Base-by-base conservation (phyloP, 2,888 invertebrate species). In the Baronia brevicornis region DNA sequence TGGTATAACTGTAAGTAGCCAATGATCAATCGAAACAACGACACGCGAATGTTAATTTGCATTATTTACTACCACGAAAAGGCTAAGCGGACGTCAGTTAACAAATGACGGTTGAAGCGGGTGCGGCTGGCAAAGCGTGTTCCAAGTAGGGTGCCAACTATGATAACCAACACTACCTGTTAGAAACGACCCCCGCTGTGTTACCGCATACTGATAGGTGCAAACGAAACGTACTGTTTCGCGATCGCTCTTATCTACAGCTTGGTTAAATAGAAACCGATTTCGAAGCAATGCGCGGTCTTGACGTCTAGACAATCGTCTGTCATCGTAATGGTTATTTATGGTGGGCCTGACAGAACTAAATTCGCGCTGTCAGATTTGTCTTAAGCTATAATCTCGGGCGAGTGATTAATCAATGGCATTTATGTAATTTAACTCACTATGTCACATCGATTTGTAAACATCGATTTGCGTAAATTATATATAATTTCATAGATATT, bases 161-260 rank as follows among this genome's bases (percentile, higher is more conserved):
- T 35, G 26, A 41, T 36, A 31, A 15, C 8, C 29, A 18, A 28
- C 10, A 26, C 30, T 38, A 39, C 28, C 32, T 29, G 41, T 38
- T 29, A 19, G 11, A 21, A 7, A 6, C 12, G 33, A 14, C 35
- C 23, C 44, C 41, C 34, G 44, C 41, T 38, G 39, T n/a, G 41
- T 24, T 26, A 26, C 40, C 35, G 41, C 37, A 44, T 45, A 44
- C 36, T 41, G 40, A 46, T 44, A 30, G 31, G 11, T 23, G 26
- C 14, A 29, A 41, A 41, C 35, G 29, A 30, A 41, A 36, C 42
- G n/a, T 27, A 13, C 37, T 38, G 36, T 39, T 29, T 37, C 23
- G 14, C 18, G 29, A 38, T 29, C 18, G n/a, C 22, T 13, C 34
- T 22, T 28, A 29, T 36, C 30, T 39, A 29, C 33, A 30, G 10